Evolutionary conservation across 2,113 vertebrate genomes (phyloP).

Genomic region (Python bivittatus): DNA sequence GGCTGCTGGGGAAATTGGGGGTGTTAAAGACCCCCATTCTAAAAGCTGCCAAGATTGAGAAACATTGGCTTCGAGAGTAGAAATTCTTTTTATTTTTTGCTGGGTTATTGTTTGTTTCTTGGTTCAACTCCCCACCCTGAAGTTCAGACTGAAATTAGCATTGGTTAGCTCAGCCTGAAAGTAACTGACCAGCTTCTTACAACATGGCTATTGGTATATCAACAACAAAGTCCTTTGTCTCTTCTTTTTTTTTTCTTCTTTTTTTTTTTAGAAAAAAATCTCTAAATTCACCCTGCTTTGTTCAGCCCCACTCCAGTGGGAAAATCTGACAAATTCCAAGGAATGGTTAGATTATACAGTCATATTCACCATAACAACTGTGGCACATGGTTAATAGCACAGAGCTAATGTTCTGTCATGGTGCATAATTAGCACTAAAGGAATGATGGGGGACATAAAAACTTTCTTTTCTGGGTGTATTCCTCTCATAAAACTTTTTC

Average conservation of each 20-base stretch:
- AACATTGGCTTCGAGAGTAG: conserved; percentile 60
- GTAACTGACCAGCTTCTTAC: conserved; percentile 88
- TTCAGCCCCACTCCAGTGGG: conserved; percentile 20
- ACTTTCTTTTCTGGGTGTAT: conserved; percentile 39
- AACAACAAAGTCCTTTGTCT: conserved; percentile 27
- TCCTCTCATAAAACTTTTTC: conserved; percentile 26
- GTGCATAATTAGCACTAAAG: not conserved
- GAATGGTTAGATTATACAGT: not conserved
- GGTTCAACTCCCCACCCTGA: conserved; percentile 21
- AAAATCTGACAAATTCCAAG: conserved; percentile 22
- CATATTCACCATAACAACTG: not conserved
- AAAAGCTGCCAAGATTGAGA: no score
- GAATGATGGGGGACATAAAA: not conserved
- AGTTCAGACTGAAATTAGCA: conserved; percentile 68
- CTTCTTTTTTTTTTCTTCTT: not conserved
- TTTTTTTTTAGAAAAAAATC: not conserved
- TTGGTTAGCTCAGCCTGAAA: conserved; percentile 82
- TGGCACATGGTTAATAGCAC: not conserved
- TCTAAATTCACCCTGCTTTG: conserved; percentile 51
- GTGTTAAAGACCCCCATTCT: conserved; percentile 74
- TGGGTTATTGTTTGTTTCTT: conserved; percentile 34
- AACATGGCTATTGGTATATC: conserved; percentile 47
- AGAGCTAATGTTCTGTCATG: conserved; percentile 1
- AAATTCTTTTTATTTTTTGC: conserved; percentile 46
- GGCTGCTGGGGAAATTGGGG: no score